These are phyloP conservation scores for Pseudococcus viburni DNA, from an alignment of 2,888 invertebrate genomes.

Conservation along the genomic window DNA sequence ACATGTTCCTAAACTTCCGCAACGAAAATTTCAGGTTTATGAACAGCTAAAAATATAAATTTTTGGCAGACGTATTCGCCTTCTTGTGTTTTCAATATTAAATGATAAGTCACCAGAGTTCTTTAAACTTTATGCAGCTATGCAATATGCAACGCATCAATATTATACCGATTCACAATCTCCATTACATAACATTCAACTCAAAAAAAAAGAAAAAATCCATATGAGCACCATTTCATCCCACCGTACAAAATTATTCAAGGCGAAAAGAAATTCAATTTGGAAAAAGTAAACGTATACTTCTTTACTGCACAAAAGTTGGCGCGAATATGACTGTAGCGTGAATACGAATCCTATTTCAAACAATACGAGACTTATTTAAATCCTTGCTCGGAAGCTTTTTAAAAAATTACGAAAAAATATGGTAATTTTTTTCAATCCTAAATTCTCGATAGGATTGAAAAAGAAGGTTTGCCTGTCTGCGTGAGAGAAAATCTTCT, in stretches of 20 bases:
- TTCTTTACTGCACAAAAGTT: background rate
- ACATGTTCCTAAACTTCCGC: no score
- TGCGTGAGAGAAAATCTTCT: constrained; percentile 18
- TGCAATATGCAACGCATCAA: no score
- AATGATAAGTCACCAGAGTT: no score
- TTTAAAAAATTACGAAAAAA: constrained; percentile 43
- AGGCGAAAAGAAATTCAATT: constrained; percentile 8
- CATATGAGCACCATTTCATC: background rate
- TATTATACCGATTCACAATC: no score
- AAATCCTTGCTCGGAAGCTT: constrained; percentile 25
- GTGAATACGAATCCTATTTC: background rate
- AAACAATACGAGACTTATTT: constrained; percentile 34
- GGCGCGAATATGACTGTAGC: background rate
- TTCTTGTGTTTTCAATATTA: no score
- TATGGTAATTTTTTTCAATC: constrained; percentile 41
- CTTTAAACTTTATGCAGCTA: no score
- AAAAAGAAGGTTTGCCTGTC: background rate
- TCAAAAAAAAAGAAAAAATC: no score
- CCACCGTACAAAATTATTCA: background rate
- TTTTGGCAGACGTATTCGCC: no score
- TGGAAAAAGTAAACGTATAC: background rate
- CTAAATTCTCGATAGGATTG: constrained; percentile 24
- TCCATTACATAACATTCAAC: no score
- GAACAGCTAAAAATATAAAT: no score
- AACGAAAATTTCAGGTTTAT: no score